Evolutionary conservation across 1,140 invertebrate genomes (phyloP).

Genomic region (Lethocerus indicus): DNA sequence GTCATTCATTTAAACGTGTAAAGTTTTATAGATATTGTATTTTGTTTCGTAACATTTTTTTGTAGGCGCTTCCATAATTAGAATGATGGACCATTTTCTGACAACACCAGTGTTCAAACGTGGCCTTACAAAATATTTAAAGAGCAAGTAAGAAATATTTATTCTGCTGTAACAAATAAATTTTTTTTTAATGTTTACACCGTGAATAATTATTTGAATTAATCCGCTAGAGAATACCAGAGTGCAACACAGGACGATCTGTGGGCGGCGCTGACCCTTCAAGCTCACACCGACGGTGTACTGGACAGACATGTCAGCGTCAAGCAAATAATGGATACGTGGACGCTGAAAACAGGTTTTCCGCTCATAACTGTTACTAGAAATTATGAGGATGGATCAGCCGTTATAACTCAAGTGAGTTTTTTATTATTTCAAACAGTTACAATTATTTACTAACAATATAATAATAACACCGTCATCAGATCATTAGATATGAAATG

Average conservation of each 20-base stretch:
- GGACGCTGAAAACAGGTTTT: slow-evolving; percentile 49
- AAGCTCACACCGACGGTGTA: slow-evolving; percentile 23
- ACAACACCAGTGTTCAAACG: slow-evolving; percentile 51
- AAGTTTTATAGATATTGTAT: not conserved
- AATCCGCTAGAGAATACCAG: slow-evolving; percentile 28
- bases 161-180: not conserved
- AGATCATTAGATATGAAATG: too few relatives aligned
- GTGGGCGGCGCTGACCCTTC: slow-evolving; percentile 53
- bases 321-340: slow-evolving; percentile 37
- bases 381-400: slow-evolving; percentile 23
- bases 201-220: too few relatives aligned
- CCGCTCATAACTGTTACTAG: slow-evolving; percentile 38
- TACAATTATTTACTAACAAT: too few relatives aligned
- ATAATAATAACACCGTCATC: too few relatives aligned
- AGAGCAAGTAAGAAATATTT: slow-evolving; percentile 18
- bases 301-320: slow-evolving; percentile 23
- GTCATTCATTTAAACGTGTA: not conserved
- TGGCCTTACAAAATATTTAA: slow-evolving; percentile 49
- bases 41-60: slow-evolving; percentile 7
- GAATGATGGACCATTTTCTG: slow-evolving; percentile 80
- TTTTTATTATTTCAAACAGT: too few relatives aligned
- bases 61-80: slow-evolving; percentile 40
- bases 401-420: slow-evolving; percentile 39
- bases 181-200: not conserved
- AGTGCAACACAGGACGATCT: slow-evolving; percentile 72